Percentiles rank a stretch among this genome's conserved stretches.
phyloP scores from a whole-genome alignment of 1,140 invertebrate species.

The Acyrthosiphon pisum region DNA sequence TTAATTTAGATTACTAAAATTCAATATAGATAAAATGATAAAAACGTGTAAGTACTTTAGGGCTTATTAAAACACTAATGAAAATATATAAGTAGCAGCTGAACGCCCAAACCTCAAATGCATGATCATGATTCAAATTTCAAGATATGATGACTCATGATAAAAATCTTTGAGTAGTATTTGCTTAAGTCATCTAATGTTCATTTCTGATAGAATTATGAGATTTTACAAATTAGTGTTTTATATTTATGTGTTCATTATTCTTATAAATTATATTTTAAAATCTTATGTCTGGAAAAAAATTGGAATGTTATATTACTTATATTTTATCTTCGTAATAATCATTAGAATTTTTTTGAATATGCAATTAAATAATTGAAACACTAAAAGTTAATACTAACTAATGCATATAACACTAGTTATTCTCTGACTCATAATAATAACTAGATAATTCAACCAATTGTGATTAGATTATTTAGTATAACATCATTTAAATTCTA shows the following conservation, averaged over 20 bases:
- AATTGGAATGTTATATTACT: too few relatives aligned
- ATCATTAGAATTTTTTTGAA: background rate
- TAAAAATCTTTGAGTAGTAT: background rate
- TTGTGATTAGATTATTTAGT: background rate
- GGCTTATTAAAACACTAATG: background rate
- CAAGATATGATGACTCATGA: background rate
- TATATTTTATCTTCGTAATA: background rate
- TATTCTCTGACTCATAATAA: background rate
- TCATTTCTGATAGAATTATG: background rate
- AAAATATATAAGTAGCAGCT: background rate
- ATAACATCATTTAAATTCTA: background rate
- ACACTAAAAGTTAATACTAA: background rate
- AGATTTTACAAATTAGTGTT: background rate
- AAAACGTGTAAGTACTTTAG: background rate
- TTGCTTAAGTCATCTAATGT: background rate
- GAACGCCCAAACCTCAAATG: background rate
- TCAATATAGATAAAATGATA: background rate
- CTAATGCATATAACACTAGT: background rate
- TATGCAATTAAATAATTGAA: background rate
- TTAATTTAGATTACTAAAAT: background rate
- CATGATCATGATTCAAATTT: background rate
- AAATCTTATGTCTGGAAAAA: too few relatives aligned
- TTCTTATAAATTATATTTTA: too few relatives aligned
- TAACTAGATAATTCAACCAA: background rate
- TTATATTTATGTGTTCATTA: background rate